Evolutionary conservation across 2,797 vertebrate species (phyloP).

Genomic region (Amphiprion clarkii): DNA sequence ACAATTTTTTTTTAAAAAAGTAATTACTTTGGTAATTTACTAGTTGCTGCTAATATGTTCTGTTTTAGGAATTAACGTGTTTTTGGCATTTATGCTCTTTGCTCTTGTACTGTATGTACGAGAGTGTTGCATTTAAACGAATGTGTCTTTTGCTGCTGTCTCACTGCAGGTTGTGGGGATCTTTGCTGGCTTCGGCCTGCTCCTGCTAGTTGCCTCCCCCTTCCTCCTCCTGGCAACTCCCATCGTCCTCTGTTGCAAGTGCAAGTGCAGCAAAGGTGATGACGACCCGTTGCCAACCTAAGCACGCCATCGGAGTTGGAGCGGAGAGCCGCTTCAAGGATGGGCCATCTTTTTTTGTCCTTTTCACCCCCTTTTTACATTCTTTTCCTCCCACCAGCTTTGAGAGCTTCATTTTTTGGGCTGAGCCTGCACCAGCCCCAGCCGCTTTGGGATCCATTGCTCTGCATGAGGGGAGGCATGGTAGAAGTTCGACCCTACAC

Average conservation of each 20-base stretch:
- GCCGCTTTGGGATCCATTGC: constrained; percentile 71
- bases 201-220: constrained; percentile 96
- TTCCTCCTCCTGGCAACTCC: constrained; percentile 97
- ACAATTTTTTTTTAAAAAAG: no score
- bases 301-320: constrained; percentile 36
- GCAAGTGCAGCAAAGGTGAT: constrained; percentile 98
- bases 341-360: constrained; percentile 60
- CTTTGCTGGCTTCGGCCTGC: constrained; percentile 97
- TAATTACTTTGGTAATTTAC: background rate
- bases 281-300: constrained; percentile 97
- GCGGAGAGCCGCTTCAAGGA: constrained; percentile 49
- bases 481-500: constrained; percentile 36
- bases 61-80: no score
- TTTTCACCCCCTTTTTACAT: constrained; percentile 59
- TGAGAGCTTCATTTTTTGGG: constrained; percentile 77
- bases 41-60: background rate
- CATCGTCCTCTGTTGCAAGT: constrained; percentile 98
- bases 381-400: constrained; percentile 76
- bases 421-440: constrained; percentile 59
- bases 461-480: constrained; percentile 74
- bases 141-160: background rate
- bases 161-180: constrained; percentile 94
- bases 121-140: background rate
- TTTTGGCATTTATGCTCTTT: background rate
- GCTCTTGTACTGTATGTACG: background rate